phyloP scores from a whole-genome alignment of 1,140 invertebrate species.

The Drosophila auraria region DNA sequence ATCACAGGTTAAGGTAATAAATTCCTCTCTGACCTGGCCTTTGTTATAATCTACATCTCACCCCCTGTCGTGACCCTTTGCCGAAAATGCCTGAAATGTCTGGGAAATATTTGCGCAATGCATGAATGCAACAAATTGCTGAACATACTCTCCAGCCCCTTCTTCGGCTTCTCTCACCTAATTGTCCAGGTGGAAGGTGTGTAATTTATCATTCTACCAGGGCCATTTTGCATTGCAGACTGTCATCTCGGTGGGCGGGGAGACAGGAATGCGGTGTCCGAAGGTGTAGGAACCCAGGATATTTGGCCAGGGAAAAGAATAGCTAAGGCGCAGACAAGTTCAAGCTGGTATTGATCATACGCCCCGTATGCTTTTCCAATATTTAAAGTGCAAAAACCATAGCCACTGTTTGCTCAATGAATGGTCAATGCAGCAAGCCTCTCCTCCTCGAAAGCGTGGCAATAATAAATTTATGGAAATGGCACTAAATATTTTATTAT shows the following conservation, averaged over 20 bases:
- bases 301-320: constrained; percentile 8
- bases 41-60: constrained; percentile 14
- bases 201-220: constrained; percentile 58
- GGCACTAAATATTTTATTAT: constrained; percentile 83
- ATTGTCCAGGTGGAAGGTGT: constrained; percentile 47
- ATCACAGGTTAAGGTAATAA: constrained; percentile 29
- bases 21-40: constrained; percentile 27
- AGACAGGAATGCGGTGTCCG: too few species aligned
- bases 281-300: too few species aligned
- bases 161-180: constrained; percentile 23
- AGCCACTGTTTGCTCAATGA: constrained; percentile 22
- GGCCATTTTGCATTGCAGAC: constrained; percentile 58
- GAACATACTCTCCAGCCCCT: constrained; percentile 5
- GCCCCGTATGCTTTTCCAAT: constrained; percentile 41
- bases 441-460: constrained; percentile 8
- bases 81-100: constrained; percentile 51
- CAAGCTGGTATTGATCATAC: constrained; percentile 50
- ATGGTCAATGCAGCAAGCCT: constrained; percentile 13
- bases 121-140: constrained; percentile 66
- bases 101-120: constrained; percentile 62
- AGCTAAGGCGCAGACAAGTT: constrained; percentile 9
- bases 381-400: constrained; percentile 33
- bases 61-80: not conserved
- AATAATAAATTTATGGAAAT: constrained; percentile 83
- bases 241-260: constrained; percentile 15